Conservation (phyloP, 2,888 invertebrate species). For the Acleris cristana region DNA sequence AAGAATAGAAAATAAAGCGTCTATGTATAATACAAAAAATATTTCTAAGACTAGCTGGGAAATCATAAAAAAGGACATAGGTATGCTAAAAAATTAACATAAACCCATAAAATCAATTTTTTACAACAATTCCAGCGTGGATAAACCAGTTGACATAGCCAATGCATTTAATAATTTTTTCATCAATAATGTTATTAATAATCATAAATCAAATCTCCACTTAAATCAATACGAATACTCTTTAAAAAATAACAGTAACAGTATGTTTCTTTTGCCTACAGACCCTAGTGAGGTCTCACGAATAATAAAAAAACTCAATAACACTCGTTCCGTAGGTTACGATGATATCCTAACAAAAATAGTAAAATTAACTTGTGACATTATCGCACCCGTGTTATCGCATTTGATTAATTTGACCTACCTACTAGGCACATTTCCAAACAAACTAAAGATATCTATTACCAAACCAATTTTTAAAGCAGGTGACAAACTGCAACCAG, state of each 20-base stretch:
- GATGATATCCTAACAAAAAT: background rate
- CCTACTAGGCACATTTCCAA: too few species aligned
- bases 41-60: too few species aligned
- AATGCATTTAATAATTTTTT: constrained; percentile 1
- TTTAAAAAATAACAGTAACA: background rate
- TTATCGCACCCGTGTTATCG: background rate
- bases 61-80: too few species aligned
- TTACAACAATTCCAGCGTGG: background rate
- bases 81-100: too few species aligned
- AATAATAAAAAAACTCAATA: background rate
- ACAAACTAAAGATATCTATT: background rate
- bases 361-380: background rate
- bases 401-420: constrained; percentile 5
- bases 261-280: constrained; percentile 1
- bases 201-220: background rate
- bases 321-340: constrained; percentile 2
- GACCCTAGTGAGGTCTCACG: background rate
- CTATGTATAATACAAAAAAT: too few species aligned
- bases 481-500: background rate
- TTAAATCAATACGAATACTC: background rate
- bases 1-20: too few species aligned
- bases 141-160: background rate
- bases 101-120: too few species aligned
- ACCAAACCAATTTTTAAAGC: constrained; percentile 2
- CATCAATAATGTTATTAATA: background rate